Evolutionary conservation across 2,113 vertebrate genomes (phyloP), one percentile per base, ranked within the genome.

Genomic region (Blennius ocellaris): DNA sequence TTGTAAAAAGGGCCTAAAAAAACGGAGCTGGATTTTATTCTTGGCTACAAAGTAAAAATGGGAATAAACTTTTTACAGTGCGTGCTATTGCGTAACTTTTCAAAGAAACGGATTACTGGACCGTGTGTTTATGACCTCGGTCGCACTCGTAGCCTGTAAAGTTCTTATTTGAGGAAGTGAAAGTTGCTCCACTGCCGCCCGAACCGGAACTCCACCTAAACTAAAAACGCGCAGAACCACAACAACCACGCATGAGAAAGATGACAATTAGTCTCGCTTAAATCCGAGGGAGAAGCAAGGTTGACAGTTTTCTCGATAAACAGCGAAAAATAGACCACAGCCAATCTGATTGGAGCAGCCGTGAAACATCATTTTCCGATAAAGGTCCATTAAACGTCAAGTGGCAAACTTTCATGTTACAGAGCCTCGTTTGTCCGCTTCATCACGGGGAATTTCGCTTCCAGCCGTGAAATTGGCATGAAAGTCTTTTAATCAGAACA

Each of bases 161-260:
- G 14, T 41, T 47, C 2, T 16, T 5, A 1, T 6, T 54, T 12
- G 48, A 52, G 66, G 71, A 72, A 72, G 12, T 62, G 5, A 76
- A 67, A 52, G 45, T 66, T 36, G 41, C 41, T 16, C 36, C 47
- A 17, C 37, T 53, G 62, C 37, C 30, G 11, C 36, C 55, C 45
- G 36, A 16, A 15, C 48, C 6, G 2, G 48, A 15, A 51, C 8
- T 52, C 54, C 69, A 36, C 10, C 1, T 30, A 50, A 8, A 15
- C 21, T 38, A 15, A 6, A 6, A 54, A 10, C 0, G 21, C 7
- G 11, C 30, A 36, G 14, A 38, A 43, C 48, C 16, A 9, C 30
- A 53, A 16, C 1, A 36, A 38, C n/a, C 41, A 43, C 3, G 1
- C 43, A 67, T 9, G 58, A 36, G 11, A 66, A 51, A 7, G 11